Base-by-base conservation (phyloP, 1,140 invertebrate genomes). In the Philopotamus ludificatus region DNA sequence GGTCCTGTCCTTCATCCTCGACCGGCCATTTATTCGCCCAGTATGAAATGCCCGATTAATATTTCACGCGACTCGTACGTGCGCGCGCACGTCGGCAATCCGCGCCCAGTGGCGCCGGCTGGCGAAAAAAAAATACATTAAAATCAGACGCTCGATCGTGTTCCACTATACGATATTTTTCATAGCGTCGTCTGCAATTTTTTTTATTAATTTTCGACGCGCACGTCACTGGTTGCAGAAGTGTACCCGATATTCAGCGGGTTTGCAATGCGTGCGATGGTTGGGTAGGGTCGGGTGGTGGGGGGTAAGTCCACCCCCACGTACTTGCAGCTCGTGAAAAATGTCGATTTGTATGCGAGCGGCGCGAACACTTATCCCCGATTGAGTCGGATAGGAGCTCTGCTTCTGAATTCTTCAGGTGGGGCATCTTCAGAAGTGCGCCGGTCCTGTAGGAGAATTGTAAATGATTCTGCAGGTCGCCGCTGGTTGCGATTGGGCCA, bases 301-400 rank as follows among this genome's bases (percentile, higher is more conserved):
- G 50, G 18, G 50, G 50, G 50, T 25, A 16, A 4, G 23, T 20
- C 1, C 9, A 2, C 18, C 50, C n/a, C 21, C 50, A 20, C n/a
- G 47, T 20, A 21, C n/a, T n/a, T 4, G 51, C 51, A 39, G 39
- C 21, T 47, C 42, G 57, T 44, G 42, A 60, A 44, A 60, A 60
- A 58, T 15, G 60, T 21, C 47, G 55, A 63, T 68, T 64, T 64
- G 66, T 68, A 68, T 68, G 66, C 66, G 55, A 50, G 57, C 18
- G n/a, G 45, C 50, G 66, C 66, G 44, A 64, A 64, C 66, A 68
- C 66, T 68, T 64, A 64, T 54, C 61, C 39, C 54, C 61, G 66
- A 68, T 68, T 68, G 66, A 62, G 41, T 68, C 44, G 66, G 66
- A 65, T 65, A 53, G 55, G 16, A 21, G 44, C 54, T 22, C 39